Evolutionary conservation across 2,888 invertebrate genomes (phyloP).

Genomic region (Dascillus cervinus): DNA sequence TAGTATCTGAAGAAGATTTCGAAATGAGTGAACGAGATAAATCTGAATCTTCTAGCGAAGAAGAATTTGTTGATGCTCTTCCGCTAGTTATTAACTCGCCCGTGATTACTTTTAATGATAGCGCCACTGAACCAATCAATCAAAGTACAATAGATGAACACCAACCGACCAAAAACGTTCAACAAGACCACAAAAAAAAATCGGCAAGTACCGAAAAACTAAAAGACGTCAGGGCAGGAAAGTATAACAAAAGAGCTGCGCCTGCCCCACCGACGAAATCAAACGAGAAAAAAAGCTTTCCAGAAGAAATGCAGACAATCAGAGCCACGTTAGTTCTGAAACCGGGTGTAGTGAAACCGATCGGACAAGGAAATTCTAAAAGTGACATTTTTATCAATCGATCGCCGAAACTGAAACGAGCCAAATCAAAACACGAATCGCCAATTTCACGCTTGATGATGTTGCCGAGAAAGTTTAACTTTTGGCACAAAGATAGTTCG

Average conservation of each 20-base stretch:
- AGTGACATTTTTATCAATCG: conserved; percentile 27
- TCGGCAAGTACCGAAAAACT: background rate
- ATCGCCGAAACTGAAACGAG: conserved; percentile 30
- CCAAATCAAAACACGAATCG: conserved; percentile 22
- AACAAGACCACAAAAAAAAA: background rate
- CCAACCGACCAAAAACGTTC: background rate
- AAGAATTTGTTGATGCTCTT: conserved; percentile 27
- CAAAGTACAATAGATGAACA: no score
- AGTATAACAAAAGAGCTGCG: conserved; percentile 47
- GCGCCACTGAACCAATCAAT: background rate
- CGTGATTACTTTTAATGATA: background rate
- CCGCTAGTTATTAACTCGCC: background rate
- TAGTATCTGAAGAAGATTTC: conserved; percentile 24
- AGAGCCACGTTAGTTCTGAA: conserved; percentile 46
- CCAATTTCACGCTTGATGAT: conserved; percentile 40
- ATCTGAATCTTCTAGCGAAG: conserved; percentile 34
- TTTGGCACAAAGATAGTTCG: conserved; percentile 44
- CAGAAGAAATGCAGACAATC: conserved; percentile 21
- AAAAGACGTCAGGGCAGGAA: conserved; percentile 39
- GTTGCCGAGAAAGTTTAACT: conserved; percentile 49
- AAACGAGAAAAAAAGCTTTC: conserved; percentile 6
- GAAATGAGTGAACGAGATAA: conserved; percentile 30
- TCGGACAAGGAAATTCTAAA: conserved; percentile 22
- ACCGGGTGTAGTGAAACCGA: conserved; percentile 39
- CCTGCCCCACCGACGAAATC: conserved; percentile 39